Conservation (phyloP, 2,797 vertebrate species). For the Artibeus lituratus region DNA sequence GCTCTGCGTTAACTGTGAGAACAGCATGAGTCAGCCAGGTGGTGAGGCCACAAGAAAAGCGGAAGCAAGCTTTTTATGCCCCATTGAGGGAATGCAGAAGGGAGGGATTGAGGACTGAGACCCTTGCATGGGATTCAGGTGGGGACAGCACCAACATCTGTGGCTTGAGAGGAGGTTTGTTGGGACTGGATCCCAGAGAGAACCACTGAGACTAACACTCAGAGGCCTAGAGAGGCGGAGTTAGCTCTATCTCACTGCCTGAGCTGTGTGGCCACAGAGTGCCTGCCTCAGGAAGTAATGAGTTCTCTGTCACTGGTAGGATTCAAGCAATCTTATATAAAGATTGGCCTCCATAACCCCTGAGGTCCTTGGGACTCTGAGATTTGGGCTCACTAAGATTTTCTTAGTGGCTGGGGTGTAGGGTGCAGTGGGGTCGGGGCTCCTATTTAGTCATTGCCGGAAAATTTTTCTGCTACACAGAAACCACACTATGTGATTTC, state of each 20-base stretch:
- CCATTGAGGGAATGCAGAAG: neutral
- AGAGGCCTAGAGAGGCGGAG: neutral
- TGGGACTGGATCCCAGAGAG: neutral
- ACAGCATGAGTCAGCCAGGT: neutral
- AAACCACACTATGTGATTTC: neutral
- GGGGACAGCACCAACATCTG: neutral
- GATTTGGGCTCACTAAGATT: neutral
- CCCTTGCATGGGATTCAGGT: neutral
- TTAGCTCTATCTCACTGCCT: neutral
- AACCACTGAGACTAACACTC: accelerated
- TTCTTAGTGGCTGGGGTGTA: neutral
- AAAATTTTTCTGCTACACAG: neutral
- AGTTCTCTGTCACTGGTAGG: neutral
- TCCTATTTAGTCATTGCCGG: neutral
- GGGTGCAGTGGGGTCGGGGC: neutral
- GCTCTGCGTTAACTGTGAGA: neutral
- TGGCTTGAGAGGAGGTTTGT: neutral
- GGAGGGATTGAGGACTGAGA: neutral
- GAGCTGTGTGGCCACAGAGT: neutral
- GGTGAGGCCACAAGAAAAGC: neutral
- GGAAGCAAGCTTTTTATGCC: neutral
- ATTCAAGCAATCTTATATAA: neutral
- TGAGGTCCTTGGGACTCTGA: neutral
- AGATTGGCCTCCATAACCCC: neutral
- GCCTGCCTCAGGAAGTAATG: neutral